Evolutionary conservation across 53 echinoderm and acorn worm genomes (phyloP).

Genomic region (Holothuria scabra): DNA sequence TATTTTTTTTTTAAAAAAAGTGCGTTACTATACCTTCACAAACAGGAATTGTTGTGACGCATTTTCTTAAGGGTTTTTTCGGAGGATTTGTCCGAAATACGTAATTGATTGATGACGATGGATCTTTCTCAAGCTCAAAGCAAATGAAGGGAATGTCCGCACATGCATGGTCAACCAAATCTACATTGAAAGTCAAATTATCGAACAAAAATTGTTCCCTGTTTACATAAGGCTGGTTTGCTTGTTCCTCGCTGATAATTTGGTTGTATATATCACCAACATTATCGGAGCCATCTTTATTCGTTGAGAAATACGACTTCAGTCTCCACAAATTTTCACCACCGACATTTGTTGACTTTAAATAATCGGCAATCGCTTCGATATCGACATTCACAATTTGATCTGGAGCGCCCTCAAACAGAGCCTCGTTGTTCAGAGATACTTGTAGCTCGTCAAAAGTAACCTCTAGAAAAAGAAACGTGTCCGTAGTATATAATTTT

Average conservation of each 20-base stretch:
- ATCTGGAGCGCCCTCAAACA: constrained; percentile 25
- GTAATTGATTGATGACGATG: constrained; percentile 24
- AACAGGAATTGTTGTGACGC: background rate
- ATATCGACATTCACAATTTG: constrained; percentile 14
- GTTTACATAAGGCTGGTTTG: constrained; percentile 11
- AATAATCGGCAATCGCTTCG: background rate
- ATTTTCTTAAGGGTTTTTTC: background rate
- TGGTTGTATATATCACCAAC: background rate
- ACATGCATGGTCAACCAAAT: background rate
- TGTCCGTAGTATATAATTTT: no score
- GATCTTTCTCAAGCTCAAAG: constrained; percentile 31
- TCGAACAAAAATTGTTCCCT: constrained; percentile 18
- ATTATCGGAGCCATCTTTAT: constrained; percentile 6
- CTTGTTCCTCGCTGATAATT: constrained; percentile 12
- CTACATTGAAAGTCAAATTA: background rate
- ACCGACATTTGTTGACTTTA: constrained; percentile 32
- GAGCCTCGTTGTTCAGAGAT: background rate
- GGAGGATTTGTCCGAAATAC: constrained; percentile 1
- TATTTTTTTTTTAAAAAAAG: no score
- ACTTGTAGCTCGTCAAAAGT: constrained; percentile 12
- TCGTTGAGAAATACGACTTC: constrained; percentile 15
- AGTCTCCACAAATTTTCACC: constrained; percentile 27
- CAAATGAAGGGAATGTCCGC: constrained; percentile 17
- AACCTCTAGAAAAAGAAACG: constrained; percentile 4
- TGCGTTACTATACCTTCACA: background rate